Evolutionary conservation across 2,113 vertebrate genomes (phyloP).

Genomic region (Limanda limanda): DNA sequence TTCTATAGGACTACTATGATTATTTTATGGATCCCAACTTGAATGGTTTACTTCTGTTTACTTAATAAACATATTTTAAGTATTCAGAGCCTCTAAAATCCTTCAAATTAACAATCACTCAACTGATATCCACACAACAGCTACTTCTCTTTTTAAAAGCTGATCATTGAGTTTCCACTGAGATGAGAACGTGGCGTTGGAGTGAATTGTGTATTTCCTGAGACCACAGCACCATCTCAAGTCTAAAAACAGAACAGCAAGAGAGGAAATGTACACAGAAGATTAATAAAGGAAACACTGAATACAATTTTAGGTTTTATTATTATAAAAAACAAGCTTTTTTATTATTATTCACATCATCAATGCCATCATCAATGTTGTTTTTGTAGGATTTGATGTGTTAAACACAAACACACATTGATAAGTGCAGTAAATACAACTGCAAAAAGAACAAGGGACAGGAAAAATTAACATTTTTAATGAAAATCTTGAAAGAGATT

Average conservation of each 20-base stretch:
- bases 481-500: not conserved
- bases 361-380: too few species aligned
- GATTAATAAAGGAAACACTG: not conserved
- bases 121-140: not conserved
- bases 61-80: not conserved
- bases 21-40: not conserved
- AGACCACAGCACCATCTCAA: constrained; percentile 37
- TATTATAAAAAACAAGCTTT: too few species aligned
- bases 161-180: not conserved
- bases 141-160: too few species aligned
- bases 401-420: too few species aligned
- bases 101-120: not conserved
- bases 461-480: not conserved
- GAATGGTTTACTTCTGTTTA: too few species aligned
- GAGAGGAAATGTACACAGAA: not conserved
- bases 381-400: too few species aligned
- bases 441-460: not conserved
- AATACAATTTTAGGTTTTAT: not conserved
- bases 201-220: not conserved
- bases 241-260: not conserved
- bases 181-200: not conserved
- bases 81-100: not conserved
- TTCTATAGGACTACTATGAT: not conserved
- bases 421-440: too few species aligned
- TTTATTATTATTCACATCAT: too few species aligned